These are phyloP conservation scores for Agriotes lineatus DNA, from an alignment of 2,888 invertebrate species.

Conservation along the genomic window DNA sequence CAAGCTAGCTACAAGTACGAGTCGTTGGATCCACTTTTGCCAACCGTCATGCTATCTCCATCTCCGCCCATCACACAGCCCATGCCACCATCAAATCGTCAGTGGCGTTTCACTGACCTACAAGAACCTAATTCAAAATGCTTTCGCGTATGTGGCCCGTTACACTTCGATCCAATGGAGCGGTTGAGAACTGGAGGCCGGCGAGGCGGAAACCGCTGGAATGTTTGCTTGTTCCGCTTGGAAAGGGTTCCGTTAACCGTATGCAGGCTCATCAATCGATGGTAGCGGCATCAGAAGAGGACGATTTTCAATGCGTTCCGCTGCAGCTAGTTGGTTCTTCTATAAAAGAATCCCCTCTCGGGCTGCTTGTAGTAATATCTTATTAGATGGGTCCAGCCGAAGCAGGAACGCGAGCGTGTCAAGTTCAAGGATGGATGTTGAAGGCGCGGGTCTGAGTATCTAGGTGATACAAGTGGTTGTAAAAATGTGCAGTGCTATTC, in stretches of 20 bases:
- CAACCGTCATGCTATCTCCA: too few relatives aligned
- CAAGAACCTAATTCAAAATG: neutral
- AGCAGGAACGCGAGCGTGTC: neutral
- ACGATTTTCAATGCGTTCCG: neutral
- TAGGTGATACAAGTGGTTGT: neutral
- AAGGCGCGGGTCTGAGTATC: too few relatives aligned
- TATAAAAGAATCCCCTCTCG: neutral
- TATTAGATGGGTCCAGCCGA: too few relatives aligned
- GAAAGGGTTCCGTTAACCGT: conserved; percentile 22
- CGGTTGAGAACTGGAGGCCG: neutral
- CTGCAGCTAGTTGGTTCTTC: neutral
- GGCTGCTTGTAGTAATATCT: neutral
- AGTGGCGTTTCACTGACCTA: neutral
- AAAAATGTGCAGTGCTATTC: conserved; percentile 52
- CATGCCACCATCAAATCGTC: neutral
- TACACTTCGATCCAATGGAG: conserved; percentile 2
- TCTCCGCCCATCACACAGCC: neutral
- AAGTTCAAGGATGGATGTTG: neutral
- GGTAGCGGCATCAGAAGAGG: neutral
- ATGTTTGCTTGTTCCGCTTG: conserved; percentile 1
- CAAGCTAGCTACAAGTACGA: too few relatives aligned
- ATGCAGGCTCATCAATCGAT: conserved; percentile 4
- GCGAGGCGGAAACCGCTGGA: neutral
- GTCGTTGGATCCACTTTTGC: too few relatives aligned
- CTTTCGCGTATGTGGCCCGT: neutral